Evolutionary conservation across 2,113 vertebrate species (phyloP).

Genomic region (Megaleporinus macrocephalus): DNA sequence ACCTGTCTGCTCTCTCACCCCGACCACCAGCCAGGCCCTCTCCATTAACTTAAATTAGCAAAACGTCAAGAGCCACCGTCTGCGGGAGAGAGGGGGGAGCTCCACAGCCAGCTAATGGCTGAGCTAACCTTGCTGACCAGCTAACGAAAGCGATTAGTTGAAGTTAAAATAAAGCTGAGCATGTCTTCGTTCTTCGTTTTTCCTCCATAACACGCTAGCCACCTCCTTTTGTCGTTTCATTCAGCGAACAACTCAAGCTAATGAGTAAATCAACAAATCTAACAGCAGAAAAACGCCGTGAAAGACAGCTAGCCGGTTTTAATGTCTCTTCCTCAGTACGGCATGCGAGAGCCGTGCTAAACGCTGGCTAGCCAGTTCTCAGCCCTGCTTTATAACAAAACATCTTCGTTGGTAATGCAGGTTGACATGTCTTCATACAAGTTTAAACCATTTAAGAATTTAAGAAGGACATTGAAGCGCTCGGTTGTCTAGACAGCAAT

Average conservation of each 20-base stretch:
- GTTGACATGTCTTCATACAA: neutral
- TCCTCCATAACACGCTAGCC: neutral
- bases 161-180: neutral
- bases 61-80: neutral
- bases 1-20: neutral
- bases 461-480: neutral
- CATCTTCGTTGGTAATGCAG: neutral
- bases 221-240: neutral
- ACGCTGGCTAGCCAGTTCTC: neutral
- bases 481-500: neutral
- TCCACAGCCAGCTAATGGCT: neutral
- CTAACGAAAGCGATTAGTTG: neutral
- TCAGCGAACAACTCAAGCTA: neutral
- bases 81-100: neutral
- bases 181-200: neutral
- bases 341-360: neutral
- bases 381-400: neutral
- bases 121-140: neutral
- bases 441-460: neutral
- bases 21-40: neutral
- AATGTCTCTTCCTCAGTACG: neutral
- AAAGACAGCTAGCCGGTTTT: neutral
- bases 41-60: neutral
- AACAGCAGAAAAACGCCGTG: neutral
- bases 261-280: neutral